A percentile compares a stretch with the other conserved stretches of the same genome.
Evolutionary conservation across 1,140 invertebrate species (phyloP).

Genomic region (Nasonia giraulti): DNA sequence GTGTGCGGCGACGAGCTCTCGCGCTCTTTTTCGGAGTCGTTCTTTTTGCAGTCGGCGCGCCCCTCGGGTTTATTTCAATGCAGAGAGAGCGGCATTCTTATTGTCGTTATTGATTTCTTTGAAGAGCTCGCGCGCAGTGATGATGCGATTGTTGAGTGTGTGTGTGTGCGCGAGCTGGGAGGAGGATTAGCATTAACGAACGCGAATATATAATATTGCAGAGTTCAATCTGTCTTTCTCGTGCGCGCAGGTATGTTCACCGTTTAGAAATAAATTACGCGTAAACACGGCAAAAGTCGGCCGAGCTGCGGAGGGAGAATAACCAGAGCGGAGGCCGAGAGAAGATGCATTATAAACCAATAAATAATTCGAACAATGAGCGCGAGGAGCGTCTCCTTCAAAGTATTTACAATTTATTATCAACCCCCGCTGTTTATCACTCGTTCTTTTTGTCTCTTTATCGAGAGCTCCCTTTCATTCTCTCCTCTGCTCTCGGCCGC

Average conservation of each 20-base stretch:
- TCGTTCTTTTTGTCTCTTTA: slow-evolving; percentile 36
- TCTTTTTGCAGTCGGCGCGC: slow-evolving; percentile 15
- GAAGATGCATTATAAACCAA: slow-evolving; percentile 19
- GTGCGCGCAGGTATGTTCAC: neutral
- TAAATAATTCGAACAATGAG: slow-evolving; percentile 42
- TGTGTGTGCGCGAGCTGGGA: neutral
- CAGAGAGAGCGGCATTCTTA: slow-evolving; percentile 21
- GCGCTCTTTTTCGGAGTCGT: neutral
- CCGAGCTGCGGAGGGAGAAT: neutral
- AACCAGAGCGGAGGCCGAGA: neutral
- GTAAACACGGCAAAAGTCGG: neutral
- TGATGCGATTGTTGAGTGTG: slow-evolving; percentile 1
- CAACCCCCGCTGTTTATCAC: slow-evolving; percentile 45
- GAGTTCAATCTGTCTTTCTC: neutral
- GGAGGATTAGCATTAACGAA: slow-evolving; percentile 33
- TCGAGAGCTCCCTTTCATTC: slow-evolving; percentile 46
- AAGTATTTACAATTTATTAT: slow-evolving; percentile 49
- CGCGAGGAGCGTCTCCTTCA: slow-evolving; percentile 21
- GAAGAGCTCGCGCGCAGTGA: neutral
- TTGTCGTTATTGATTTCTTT: slow-evolving; percentile 47
- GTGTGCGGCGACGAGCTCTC: slow-evolving; percentile 1
- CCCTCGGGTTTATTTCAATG: neutral
- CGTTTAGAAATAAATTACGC: neutral
- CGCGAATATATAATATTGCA: neutral
- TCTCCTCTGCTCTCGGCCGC: neutral